Conservation (phyloP, 2,888 invertebrate genomes). For the Netelia virgata region DNA sequence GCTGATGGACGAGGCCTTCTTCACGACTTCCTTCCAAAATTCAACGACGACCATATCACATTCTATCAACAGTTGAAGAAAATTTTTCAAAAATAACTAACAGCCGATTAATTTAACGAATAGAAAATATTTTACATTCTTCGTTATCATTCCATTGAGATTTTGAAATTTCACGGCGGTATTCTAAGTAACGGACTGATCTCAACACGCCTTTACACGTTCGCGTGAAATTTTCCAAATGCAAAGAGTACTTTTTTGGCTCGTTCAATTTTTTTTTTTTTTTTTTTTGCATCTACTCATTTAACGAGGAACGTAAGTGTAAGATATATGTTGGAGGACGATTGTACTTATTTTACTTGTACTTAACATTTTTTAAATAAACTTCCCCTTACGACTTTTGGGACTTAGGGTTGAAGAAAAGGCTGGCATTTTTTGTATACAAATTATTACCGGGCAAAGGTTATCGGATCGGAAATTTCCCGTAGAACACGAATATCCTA, state of each 20-base stretch:
- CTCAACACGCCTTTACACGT: neutral
- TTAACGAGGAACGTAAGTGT: no score
- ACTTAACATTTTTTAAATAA: neutral
- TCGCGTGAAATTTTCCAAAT: neutral
- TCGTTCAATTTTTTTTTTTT: no score
- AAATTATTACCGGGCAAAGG: no score
- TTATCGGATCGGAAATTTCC: no score
- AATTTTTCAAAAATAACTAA: neutral
- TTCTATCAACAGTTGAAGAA: constrained; percentile 17
- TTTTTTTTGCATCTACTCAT: no score
- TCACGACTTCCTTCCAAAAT: constrained; percentile 46
- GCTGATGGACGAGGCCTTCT: constrained; percentile 78
- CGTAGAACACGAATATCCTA: no score
- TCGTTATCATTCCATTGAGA: neutral
- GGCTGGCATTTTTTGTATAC: no score
- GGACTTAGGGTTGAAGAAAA: no score
- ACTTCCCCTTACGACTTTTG: neutral
- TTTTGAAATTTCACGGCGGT: neutral
- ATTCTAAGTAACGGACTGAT: neutral
- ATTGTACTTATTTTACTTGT: no score
- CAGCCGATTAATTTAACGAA: neutral
- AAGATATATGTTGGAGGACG: no score
- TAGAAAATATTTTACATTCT: neutral
- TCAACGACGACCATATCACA: constrained; percentile 37
- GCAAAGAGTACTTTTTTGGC: no score